A percentile compares a stretch with the other conserved stretches of the same genome.
Evolutionary conservation across 2,797 vertebrate species (phyloP).

Genomic region (Eulemur mongoz): DNA sequence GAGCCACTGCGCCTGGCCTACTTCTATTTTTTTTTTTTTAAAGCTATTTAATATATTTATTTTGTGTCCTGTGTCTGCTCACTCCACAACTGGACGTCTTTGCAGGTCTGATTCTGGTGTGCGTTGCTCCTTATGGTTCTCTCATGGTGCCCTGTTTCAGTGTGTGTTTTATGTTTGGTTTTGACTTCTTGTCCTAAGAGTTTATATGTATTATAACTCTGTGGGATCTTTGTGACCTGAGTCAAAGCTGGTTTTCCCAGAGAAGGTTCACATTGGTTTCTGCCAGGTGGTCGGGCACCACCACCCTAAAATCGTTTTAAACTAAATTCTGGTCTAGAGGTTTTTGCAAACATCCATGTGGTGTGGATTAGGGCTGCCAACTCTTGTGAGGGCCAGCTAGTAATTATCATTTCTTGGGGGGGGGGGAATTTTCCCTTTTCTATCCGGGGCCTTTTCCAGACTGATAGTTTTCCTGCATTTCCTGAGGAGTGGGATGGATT

Average conservation of each 20-base stretch:
- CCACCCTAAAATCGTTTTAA: not conserved
- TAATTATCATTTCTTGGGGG: not conserved
- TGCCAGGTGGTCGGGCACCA: not conserved
- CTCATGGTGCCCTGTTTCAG: not conserved
- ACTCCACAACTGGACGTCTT: not conserved
- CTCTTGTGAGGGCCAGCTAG: not conserved
- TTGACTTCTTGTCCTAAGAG: not conserved
- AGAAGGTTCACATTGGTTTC: not conserved
- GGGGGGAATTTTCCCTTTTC: not conserved
- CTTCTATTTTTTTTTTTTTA: not conserved
- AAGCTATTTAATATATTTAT: not conserved
- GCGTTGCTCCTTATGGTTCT: not conserved
- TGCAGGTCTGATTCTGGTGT: not conserved
- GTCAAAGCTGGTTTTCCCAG: not conserved
- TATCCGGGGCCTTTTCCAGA: not conserved
- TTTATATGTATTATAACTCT: not conserved
- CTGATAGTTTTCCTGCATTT: not conserved
- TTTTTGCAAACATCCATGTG: not conserved
- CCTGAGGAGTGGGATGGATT: not conserved
- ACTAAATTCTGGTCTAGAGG: not conserved
- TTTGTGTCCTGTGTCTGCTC: not conserved
- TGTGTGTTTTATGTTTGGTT: not conserved
- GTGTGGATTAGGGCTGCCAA: not conserved
- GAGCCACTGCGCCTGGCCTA: no score
- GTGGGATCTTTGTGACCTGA: not conserved